These are phyloP conservation scores for Metaphire vulgaris DNA, from an alignment of 1,140 invertebrate species.

Conservation along the genomic window DNA sequence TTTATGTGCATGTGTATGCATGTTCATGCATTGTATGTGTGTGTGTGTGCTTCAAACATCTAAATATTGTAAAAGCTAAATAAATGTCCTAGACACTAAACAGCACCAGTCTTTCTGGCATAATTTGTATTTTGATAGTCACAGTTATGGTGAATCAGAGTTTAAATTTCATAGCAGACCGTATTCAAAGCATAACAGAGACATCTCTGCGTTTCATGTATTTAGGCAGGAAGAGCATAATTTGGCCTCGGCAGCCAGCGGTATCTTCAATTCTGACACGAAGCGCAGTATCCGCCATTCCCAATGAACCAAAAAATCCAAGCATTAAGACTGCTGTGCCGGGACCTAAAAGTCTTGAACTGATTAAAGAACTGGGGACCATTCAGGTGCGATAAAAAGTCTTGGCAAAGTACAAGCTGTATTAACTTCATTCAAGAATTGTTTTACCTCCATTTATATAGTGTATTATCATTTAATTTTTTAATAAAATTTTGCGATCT, in stretches of 20 bases:
- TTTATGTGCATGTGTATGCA: too few relatives aligned
- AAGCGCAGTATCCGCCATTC: not conserved
- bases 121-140: too few relatives aligned
- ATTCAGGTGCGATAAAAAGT: conserved; percentile 39
- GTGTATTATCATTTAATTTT: not conserved
- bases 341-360: conserved; percentile 62
- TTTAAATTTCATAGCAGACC: too few relatives aligned
- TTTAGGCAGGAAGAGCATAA: too few relatives aligned
- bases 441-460: not conserved
- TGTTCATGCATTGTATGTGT: too few relatives aligned
- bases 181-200: too few relatives aligned
- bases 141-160: too few relatives aligned
- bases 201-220: too few relatives aligned
- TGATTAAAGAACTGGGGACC: conserved; percentile 58
- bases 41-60: too few relatives aligned
- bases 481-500: not conserved
- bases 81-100: too few relatives aligned
- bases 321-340: conserved; percentile 62
- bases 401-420: conserved; percentile 14
- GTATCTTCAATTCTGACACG: not conserved
- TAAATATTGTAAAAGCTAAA: too few relatives aligned
- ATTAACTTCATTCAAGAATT: conserved; percentile 35
- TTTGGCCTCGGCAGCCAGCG: not conserved
- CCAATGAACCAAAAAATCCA: conserved; percentile 60
- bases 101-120: too few relatives aligned